A percentile compares a stretch with the other conserved stretches of the same genome.
Evolutionary conservation across 1,140 invertebrate species (phyloP).

Genomic region (Heliconius hermathena): DNA sequence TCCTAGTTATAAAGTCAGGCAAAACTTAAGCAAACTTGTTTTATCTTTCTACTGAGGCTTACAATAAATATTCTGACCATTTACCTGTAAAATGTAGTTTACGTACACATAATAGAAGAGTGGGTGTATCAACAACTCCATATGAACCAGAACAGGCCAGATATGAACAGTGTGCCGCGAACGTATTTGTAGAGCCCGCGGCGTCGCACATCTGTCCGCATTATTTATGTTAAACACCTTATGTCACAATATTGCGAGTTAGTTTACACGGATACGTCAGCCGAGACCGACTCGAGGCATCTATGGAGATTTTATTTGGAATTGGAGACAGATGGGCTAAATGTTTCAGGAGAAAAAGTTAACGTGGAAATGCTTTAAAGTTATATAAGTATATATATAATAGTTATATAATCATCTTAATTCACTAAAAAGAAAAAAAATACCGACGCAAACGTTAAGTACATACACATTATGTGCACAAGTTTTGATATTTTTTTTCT

Average conservation of each 20-base stretch:
- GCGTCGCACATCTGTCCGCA: constrained; percentile 77
- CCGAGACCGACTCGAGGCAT: constrained; percentile 39
- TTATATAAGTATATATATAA: too few species aligned
- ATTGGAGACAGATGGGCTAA: constrained; percentile 39
- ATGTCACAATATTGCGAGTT: constrained; percentile 80
- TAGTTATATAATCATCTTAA: too few species aligned
- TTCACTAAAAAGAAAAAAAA: background rate
- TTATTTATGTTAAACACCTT: constrained; percentile 82
- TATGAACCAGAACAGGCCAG: constrained; percentile 26
- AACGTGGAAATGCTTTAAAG: background rate
- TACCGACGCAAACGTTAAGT: background rate
- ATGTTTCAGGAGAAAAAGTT: background rate
- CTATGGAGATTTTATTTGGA: constrained; percentile 65
- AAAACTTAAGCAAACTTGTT: background rate
- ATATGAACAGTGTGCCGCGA: constrained; percentile 61
- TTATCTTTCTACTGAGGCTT: background rate
- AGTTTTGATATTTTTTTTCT: too few species aligned
- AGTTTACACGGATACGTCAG: constrained; percentile 52
- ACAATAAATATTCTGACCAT: background rate
- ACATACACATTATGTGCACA: background rate
- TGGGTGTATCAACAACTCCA: constrained; percentile 28
- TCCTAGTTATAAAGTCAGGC: background rate
- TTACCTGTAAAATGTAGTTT: background rate
- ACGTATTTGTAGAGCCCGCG: constrained; percentile 75
- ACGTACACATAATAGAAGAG: background rate